Evolutionary conservation across 2,113 vertebrate genomes (phyloP).

Genomic region (Mirounga angustirostris): DNA sequence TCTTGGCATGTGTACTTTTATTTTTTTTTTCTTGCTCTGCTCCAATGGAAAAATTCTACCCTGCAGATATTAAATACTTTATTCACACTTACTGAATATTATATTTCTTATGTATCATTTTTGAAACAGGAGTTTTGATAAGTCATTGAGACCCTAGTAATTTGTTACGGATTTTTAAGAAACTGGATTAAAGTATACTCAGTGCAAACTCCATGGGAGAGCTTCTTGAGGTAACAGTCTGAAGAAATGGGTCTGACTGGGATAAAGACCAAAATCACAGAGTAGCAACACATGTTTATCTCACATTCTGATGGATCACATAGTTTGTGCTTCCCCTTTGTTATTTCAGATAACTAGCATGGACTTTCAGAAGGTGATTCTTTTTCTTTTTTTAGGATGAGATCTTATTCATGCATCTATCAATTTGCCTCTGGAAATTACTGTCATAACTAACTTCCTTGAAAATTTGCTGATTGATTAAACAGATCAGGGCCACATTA

Average conservation of each 20-base stretch:
- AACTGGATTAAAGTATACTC: conserved; percentile 77
- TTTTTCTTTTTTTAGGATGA: conserved; percentile 60
- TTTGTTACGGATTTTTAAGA: conserved; percentile 70
- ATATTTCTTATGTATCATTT: conserved; percentile 46
- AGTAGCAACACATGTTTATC: conserved; percentile 74
- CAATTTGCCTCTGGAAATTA: not conserved
- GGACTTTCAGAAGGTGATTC: conserved; percentile 73
- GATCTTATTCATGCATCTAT: not conserved
- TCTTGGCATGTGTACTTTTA: not conserved
- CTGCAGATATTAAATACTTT: conserved; percentile 64
- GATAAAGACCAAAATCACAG: conserved; percentile 84
- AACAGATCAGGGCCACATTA: not conserved
- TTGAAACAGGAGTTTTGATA: conserved; percentile 77
- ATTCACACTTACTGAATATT: conserved; percentile 73
- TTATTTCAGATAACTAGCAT: conserved; percentile 78
- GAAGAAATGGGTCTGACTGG: conserved; percentile 79
- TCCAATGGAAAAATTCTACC: conserved; percentile 2
- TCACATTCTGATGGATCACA: conserved; percentile 78
- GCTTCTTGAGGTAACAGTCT: conserved; percentile 75
- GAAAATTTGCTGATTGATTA: not conserved
- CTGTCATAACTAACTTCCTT: not conserved
- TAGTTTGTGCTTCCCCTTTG: conserved; percentile 79
- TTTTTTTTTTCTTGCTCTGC: not conserved
- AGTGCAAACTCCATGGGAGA: conserved; percentile 75
- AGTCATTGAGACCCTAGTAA: conserved; percentile 73